Base-by-base conservation (phyloP, 64 coral and sea anemone species). In the Montipora foliosa region DNA sequence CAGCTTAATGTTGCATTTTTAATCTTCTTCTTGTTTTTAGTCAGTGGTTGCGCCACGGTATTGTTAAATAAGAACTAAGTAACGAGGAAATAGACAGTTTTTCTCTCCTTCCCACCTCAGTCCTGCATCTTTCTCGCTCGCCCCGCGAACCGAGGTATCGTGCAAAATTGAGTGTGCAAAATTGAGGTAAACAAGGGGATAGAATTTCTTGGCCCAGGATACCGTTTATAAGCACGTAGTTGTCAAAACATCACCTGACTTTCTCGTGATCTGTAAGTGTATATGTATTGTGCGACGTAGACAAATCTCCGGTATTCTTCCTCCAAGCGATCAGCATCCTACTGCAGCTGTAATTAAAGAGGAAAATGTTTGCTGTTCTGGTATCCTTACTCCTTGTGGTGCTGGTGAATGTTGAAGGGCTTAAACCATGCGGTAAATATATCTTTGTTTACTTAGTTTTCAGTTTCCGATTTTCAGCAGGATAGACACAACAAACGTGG, bases 361-460 rank as follows among this genome's bases (percentile, higher is more conserved):
- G 16, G 4, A 84, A 67, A 68, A 84, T 86, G 82, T 45, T 86
- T 4, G 64, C 82, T 12, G 19, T 86, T 49, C 17, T 86, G 45
- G 82, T 44, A 21, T 69, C 82, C 6, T 72, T 86, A 19, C 60
- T 86, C 46, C 82, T 86, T 71, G 82, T 71, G 45, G 82, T 17
- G 16, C 17, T 86, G 15, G 82, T 86, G 44, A 86, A 86, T 22
- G 82, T 64, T 5, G 67, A 86, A 46, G 49, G 1, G 19, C 64
- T 64, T 21, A 66, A 49, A 51, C 82, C 66, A 86, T 86, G 82
- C 17, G 82, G 82, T 86, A 49, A 49, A 67, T 71, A 21, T 1
- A 21, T 49, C 4, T 6, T 24, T 85, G 13, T 67, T 19, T 71
- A 4, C n/a, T 4, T 71, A 8, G 19, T 47, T 17, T 14, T 37